Base-by-base conservation (phyloP, 2,113 vertebrate genomes). In the Ursus arctos region DNA sequence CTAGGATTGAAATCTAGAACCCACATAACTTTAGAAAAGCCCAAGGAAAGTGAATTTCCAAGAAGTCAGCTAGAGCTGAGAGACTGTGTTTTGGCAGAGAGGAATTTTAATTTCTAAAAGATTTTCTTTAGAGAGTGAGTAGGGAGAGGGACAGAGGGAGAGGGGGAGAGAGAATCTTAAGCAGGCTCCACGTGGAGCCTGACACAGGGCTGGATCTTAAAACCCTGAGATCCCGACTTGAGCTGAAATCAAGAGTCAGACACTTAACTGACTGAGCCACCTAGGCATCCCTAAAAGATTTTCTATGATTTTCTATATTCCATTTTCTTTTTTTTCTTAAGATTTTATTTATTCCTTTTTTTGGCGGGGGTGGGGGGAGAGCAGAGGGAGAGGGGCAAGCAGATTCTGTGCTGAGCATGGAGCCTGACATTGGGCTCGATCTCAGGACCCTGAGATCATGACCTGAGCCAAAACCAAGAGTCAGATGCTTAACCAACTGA, bases 81-180 rank as follows among this genome's bases (percentile, higher is more conserved):
- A 91, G 91, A 74, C 61, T 82, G 11, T 94, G 43, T 88, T 92
- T 65, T 83, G 21, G 47, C 33, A 85, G 82, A 61, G 33, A 87
- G n/a, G 8, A 51, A 67, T 88, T 97, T 65, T 89, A 92, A 85
- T 65, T 97, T 88, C 94, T 93, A 65, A 81, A 76, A 92, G 33
- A 65, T 85, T 28, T 67, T 72, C 14, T 87, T 69, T 67, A 33
- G 14, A 67, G 31, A 67, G 63, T 14, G 31, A 33, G 14, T 67
- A 6, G 6, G 63, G 63, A 33, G 31, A 65, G 63, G 28, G 31
- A 1, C 63, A 65, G 63, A 65, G 26, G 26, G 59, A 51, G 49
- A 51, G 61, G 61, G 63, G 15, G 28, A 65, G 63, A 33, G 63
- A 67, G 63, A 67, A 67, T 67, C 63, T 67, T 33, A 67, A 67